phyloP scores from a whole-genome alignment of 1,140 invertebrate species.

The Nephila pilipes region DNA sequence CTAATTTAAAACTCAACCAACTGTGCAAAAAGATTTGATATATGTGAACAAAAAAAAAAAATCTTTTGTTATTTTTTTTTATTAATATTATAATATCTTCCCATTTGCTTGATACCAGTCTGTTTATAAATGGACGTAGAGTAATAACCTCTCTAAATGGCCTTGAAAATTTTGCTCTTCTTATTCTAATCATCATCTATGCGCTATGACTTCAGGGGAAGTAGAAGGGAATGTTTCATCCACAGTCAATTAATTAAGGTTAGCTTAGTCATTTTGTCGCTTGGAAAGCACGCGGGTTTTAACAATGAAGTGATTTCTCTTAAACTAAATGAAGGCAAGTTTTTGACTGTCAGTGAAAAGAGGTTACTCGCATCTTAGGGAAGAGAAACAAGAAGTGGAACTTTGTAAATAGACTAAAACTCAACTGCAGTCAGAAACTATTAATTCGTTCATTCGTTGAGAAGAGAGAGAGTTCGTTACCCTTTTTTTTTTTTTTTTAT shows the following conservation, averaged over 20 bases:
- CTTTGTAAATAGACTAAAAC: not conserved
- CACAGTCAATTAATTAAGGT: conserved; percentile 48
- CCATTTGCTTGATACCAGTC: conserved; percentile 20
- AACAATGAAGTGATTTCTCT: conserved; percentile 16
- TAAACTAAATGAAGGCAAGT: not conserved
- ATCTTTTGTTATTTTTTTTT: not conserved
- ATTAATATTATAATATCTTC: conserved; percentile 22
- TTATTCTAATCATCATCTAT: conserved; percentile 29
- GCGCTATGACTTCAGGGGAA: conserved; percentile 20
- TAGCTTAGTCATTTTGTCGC: conserved; percentile 41
- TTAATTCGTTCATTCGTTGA: no score
- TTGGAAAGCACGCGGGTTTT: not conserved
- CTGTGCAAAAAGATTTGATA: conserved; percentile 37
- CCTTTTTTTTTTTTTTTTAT: not conserved
- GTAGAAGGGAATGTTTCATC: not conserved
- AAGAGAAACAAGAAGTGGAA: not conserved
- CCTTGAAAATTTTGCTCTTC: conserved; percentile 46
- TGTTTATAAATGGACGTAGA: conserved; percentile 32
- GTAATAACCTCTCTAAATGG: conserved; percentile 50
- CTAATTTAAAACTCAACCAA: conserved; percentile 41
- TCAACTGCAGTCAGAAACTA: not conserved
- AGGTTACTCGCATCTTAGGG: not conserved
- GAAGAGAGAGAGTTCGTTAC: not conserved
- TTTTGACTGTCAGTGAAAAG: not conserved
- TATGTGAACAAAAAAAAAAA: not conserved